Base-by-base conservation (phyloP, 2,888 invertebrate genomes). In the Resseliella maxima region DNA sequence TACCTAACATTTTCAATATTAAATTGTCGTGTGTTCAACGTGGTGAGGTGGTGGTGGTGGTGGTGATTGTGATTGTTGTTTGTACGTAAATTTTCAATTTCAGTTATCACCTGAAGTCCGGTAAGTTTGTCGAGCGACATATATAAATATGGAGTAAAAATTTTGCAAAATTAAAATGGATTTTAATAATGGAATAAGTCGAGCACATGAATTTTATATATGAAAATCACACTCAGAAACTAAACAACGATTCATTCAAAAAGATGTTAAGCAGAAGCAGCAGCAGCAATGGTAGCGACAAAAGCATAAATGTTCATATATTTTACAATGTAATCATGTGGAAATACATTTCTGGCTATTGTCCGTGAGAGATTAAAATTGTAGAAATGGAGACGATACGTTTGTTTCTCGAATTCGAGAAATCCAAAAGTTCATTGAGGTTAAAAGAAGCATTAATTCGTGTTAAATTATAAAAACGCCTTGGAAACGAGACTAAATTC, bases 1-100 rank as follows among this genome's bases (percentile, higher is more conserved):
- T 72, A 72, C 15, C 72, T 31, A 72, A 72, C 72, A 72, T 72
- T 72, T 72, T 72, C 46, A 72, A 72, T 72, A 72, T 72, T 72
- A 72, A 72, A 72, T 72, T 31, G 46, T 24, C 12, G 10, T 72
- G 31, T 24, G 24, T 24, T 59, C 24, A n/a, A n/a, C n/a, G n/a
- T n/a, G n/a, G n/a, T n/a, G n/a, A n/a, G n/a, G n/a, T n/a, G n/a
- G n/a, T n/a, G n/a, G n/a, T n/a, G n/a, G n/a, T n/a, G n/a, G n/a
- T n/a, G n/a, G n/a, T 59, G 24, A 59, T 27, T 59, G 24, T 27
- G 24, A 27, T 24, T 59, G 31, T 72, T 72, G 72, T 72, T 72
- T 31, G 72, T 35, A 72, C 24, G n/a, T 27, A 59, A 24, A 59
- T 59, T 59, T 59, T 27, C 5, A n/a, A 59, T 27, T 59, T 59